These are phyloP conservation scores for Gyrodactylus bullatarudis DNA, from an alignment of 1,140 invertebrate species.

Conservation along the genomic window DNA sequence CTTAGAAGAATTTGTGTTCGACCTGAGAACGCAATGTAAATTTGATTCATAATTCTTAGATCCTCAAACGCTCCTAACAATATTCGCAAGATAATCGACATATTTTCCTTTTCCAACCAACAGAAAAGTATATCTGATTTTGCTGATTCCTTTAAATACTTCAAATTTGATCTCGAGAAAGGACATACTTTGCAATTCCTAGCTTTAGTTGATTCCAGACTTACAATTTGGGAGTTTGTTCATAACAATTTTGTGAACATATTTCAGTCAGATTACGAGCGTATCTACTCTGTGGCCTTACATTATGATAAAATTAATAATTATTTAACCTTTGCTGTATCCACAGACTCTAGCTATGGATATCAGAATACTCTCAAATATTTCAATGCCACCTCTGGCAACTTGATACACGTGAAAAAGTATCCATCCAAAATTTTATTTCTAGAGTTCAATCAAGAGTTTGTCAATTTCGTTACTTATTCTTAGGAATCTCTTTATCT, in stretches of 20 bases:
- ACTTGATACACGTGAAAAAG: neutral
- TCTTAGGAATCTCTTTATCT: neutral
- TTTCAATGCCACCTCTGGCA: neutral
- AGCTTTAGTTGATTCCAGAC: no score
- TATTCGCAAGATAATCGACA: neutral
- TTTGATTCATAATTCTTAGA: no score
- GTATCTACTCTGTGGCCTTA: neutral
- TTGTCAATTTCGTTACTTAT: neutral
- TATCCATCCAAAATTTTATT: neutral
- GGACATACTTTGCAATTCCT: no score
- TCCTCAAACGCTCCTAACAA: neutral
- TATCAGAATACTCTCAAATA: neutral
- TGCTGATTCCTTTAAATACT: no score
- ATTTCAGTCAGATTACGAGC: neutral
- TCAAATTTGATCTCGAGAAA: no score
- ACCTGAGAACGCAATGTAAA: no score
- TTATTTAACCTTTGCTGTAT: neutral
- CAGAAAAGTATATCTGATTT: no score
- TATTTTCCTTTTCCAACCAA: neutral
- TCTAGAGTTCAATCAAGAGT: neutral
- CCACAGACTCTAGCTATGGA: neutral
- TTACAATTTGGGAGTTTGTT: neutral
- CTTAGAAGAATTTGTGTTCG: no score
- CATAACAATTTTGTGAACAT: neutral
- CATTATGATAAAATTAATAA: neutral